These are phyloP conservation scores for Camponotus fellah DNA, from an alignment of 2,888 invertebrate genomes.

Conservation along the genomic window DNA sequence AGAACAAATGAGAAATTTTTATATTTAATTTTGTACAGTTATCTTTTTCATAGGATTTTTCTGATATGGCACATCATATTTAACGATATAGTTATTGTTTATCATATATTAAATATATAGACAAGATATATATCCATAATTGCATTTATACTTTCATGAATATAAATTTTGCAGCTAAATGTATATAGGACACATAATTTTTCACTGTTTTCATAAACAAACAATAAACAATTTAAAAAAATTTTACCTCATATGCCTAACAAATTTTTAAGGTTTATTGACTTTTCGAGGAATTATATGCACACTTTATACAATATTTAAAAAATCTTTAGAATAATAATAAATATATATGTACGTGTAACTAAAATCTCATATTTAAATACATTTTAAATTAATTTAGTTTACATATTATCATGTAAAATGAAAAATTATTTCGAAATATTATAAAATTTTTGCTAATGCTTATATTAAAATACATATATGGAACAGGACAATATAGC, in stretches of 20 bases:
- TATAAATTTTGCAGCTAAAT: neutral
- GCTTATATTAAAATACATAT: neutral
- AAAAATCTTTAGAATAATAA: slow-evolving; percentile 5
- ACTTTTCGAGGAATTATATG: neutral
- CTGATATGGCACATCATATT: neutral
- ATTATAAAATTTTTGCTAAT: neutral
- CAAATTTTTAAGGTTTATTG: neutral
- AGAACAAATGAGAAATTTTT: neutral
- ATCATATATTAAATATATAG: neutral
- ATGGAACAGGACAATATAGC: neutral
- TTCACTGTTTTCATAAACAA: slow-evolving; percentile 10
- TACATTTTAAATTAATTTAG: slow-evolving; percentile 21
- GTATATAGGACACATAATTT: neutral
- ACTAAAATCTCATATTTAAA: neutral
- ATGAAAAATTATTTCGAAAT: slow-evolving; percentile 11
- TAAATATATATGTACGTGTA: neutral
- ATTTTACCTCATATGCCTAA: neutral
- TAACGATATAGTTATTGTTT: neutral
- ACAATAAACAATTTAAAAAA: neutral
- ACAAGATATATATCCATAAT: neutral
- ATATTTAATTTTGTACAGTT: neutral
- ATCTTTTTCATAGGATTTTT: neutral
- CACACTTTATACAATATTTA: slow-evolving; percentile 1
- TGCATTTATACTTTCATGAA: neutral
- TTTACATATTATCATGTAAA: neutral